A percentile compares a stretch with the other conserved stretches of the same genome.
phyloP scores from a whole-genome alignment of 2,888 invertebrate genomes.

The Lasioglossum malachurum region DNA sequence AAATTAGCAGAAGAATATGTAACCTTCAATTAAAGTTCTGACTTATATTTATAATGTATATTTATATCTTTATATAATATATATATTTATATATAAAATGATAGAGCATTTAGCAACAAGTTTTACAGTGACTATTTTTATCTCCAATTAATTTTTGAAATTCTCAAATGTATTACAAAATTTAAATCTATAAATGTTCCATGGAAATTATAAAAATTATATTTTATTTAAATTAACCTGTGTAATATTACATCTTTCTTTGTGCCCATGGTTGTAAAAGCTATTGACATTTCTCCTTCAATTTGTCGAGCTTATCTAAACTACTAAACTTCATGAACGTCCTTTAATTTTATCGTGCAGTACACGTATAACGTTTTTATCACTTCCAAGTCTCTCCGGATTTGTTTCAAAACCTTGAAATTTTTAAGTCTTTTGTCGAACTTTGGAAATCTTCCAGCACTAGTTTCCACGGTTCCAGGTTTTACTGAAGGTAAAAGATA shows the following conservation, averaged over 20 bases:
- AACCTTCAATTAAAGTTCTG: neutral
- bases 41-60: neutral
- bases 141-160: neutral
- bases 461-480: neutral
- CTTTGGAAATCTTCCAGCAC: conserved; percentile 12
- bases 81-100: neutral
- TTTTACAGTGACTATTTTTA: neutral
- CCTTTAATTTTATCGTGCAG: neutral
- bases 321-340: neutral
- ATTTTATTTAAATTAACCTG: neutral
- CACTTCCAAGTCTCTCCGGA: neutral
- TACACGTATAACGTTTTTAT: conserved; percentile 14
- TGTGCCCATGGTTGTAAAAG: neutral
- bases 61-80: neutral
- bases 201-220: neutral
- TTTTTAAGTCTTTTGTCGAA: conserved; percentile 11
- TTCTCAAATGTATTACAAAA: neutral
- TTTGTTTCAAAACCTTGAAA: conserved; percentile 9
- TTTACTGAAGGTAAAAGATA: neutral
- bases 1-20: neutral
- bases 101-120: neutral
- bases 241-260: neutral
- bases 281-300: neutral
- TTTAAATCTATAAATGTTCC: neutral
- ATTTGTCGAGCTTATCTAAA: neutral